A percentile compares a stretch with the other conserved stretches of the same genome.
phyloP scores from a whole-genome alignment of 2,113 vertebrate species.

The Chelonoidis abingdonii region DNA sequence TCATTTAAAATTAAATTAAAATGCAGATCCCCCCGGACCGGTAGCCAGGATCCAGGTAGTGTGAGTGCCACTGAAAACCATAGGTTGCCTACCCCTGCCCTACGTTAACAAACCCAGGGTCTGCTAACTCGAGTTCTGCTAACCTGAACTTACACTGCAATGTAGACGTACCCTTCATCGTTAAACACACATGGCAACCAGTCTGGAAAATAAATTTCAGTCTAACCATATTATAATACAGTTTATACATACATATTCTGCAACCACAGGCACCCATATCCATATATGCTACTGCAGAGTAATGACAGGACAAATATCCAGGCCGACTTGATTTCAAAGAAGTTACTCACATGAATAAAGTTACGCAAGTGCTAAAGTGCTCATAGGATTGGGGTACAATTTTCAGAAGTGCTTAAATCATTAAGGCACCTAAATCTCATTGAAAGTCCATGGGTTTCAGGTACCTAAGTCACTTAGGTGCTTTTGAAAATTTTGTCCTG shows the following conservation, averaged over 20 bases:
- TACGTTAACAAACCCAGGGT: no score
- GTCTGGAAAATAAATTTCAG: neutral
- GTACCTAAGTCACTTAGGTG: neutral
- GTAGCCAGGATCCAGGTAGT: no score
- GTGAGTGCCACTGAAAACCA: no score
- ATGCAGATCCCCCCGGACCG: no score
- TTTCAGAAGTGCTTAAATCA: neutral
- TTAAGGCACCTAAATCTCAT: neutral
- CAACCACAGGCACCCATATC: neutral
- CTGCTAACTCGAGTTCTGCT: no score
- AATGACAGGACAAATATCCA: neutral
- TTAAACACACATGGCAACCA: neutral
- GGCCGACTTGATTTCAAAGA: neutral
- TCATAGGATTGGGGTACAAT: neutral
- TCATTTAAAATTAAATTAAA: no score
- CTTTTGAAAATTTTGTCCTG: neutral
- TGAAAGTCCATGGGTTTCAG: neutral
- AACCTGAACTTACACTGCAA: no score
- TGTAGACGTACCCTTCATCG: no score
- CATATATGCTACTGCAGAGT: neutral
- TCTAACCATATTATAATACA: neutral
- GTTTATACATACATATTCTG: fast-evolving
- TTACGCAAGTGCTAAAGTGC: neutral
- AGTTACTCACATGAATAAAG: fast-evolving
- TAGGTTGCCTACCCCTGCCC: no score